Conservation (phyloP, 2,113 vertebrate species). For the Panthera tigris region DNA sequence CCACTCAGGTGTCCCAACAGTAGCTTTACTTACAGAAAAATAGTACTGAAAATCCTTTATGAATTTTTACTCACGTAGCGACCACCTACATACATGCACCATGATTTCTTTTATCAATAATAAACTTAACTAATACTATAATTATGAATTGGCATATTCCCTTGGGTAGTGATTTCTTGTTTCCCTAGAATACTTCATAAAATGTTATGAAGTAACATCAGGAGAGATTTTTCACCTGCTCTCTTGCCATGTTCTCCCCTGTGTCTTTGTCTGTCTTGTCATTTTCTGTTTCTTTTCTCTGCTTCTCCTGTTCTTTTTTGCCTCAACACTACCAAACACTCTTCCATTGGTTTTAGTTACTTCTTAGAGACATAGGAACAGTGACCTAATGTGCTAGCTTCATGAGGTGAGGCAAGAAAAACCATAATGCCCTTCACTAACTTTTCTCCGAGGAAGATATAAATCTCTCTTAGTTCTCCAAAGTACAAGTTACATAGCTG, state of each 20-base stretch:
- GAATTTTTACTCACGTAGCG: not conserved
- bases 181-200: not conserved
- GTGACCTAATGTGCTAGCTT: not conserved
- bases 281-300: not conserved
- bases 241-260: not conserved
- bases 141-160: not conserved
- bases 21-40: not conserved
- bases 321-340: not conserved
- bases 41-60: not conserved
- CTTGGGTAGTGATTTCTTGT: not conserved
- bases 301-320: not conserved
- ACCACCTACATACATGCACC: not conserved
- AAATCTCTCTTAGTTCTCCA: not conserved
- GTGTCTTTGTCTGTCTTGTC: not conserved
- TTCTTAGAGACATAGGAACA: not conserved
- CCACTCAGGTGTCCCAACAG: not conserved
- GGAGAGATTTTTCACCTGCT: not conserved
- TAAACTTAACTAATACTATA: not conserved
- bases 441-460: not conserved
- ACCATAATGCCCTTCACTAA: not conserved
- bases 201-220: not conserved
- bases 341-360: not conserved
- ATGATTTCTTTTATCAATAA: not conserved
- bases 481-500: not conserved
- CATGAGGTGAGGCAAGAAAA: not conserved